Evolutionary conservation across 2,113 vertebrate genomes (phyloP), one percentile per base, ranked within the genome.

Genomic region (Podilymbus podiceps): DNA sequence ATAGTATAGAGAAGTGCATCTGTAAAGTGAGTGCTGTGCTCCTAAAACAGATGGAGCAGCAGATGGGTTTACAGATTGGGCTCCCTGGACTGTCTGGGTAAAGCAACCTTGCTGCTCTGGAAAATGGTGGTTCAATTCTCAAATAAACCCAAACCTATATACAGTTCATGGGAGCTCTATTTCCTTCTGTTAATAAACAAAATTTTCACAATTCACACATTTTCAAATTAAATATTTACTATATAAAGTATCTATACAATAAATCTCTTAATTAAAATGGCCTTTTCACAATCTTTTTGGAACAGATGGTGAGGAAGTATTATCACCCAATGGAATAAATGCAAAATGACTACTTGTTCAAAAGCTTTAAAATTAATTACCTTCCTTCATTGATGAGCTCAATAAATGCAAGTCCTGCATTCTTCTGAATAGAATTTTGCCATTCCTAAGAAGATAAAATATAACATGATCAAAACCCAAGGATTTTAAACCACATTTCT

Each of bases 371-470:
- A 96, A 96, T 97, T 93, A 97, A 98, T 98, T 99, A 99, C 99
- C 99, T 99, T 98, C 99, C 99, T 98, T 99, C 99, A 94, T 99
- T 99, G 98, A 99, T 99, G 86, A 99, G 99, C 96, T 99, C 99
- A 95, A 99, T 99, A 97, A 99, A 99, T 71, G 99, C 99, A 96
- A 99, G 98, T 90, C 99, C 99, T 90, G 99, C 99, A 85, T 99
- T 99, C 98, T 99, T 99, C 98, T 99, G 99, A 97, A 99, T 99
- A 58, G 99, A 99, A 97, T 99, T 99, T 97, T 99, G 99, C 99
- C 99, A 99, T 97, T 99, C 99, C 99, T 99, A 97, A 97, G 98
- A 98, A 79, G 59, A 97, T 68, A 98, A 96, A 97, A 55, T 90
- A 97, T 78, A 97, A 97, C 40, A 92, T 90, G 42, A 94, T 97